Base-by-base conservation (phyloP, 2,113 vertebrate species). In the Vidua chalybeata region DNA sequence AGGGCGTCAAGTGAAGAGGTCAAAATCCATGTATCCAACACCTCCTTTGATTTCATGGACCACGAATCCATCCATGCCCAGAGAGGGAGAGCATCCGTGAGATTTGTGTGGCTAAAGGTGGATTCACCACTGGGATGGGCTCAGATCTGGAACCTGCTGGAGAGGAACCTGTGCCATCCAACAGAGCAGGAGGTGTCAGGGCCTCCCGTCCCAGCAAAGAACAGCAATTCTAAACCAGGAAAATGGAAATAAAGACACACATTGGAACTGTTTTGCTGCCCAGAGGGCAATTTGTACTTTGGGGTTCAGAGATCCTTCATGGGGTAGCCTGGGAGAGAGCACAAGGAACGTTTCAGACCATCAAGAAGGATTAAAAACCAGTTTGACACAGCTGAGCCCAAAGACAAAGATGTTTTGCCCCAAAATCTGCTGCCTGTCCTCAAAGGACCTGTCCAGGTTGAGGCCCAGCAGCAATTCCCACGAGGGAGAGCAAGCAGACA, bases 51-150 rank as follows among this genome's bases (percentile, higher is more conserved):
- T 67, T 62, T 52, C 75, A 9, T 21, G 30, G 66, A 52, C 16
- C 62, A 14, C 5, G 5, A 28, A 39, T 14, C 69, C 48, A 2
- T 11, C 51, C n/a, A 0, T 37, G 46, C 16, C n/a, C 49, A 31
- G 48, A 3, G 30, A 83, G 31, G 0, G 7, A 37, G 66, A 59
- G 15, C 10, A 35, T 33, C 72, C 18, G 0, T 3, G 35, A 80
- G 35, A 22, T 3, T 0, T 0, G 3, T 21, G 12, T 20, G 43
- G 45, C 56, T 39, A 0, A 28, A 18, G 80, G 15, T 2, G 3
- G 24, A 37, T 56, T 67, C 69, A 33, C n/a, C 2, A 0, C 20
- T 1, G 2, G 43, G 43, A 5, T 51, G 48, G 55, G 6, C n/a
- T 37, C 37, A 2, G 3, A 13, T 67, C 78, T 33, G 10, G 33